phyloP scores from a whole-genome alignment of 2,113 vertebrate genomes.

The Gymnocephalus cernua region DNA sequence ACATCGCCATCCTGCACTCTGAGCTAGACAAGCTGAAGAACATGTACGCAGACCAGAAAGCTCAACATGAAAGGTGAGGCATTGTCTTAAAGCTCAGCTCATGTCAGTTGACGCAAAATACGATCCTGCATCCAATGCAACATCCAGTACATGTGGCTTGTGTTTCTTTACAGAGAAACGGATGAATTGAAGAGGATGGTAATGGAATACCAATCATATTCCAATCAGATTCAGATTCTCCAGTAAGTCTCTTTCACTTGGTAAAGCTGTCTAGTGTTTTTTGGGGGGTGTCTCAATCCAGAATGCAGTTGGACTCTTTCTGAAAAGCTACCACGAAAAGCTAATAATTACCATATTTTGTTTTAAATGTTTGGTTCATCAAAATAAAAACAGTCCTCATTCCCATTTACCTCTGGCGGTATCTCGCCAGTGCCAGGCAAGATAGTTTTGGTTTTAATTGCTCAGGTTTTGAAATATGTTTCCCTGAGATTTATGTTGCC shows the following conservation, averaged over 20 bases:
- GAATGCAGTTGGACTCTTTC: neutral
- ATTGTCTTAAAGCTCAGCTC: neutral
- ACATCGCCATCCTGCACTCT: slow-evolving; percentile 73
- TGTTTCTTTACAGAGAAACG: slow-evolving; percentile 71
- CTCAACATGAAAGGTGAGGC: slow-evolving; percentile 77
- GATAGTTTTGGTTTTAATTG: neutral
- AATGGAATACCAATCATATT: slow-evolving; percentile 74
- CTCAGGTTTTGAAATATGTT: neutral
- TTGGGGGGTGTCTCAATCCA: neutral
- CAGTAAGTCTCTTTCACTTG: slow-evolving; percentile 66
- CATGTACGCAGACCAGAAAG: slow-evolving; percentile 67
- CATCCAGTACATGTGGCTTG: neutral
- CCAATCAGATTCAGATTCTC: slow-evolving; percentile 76
- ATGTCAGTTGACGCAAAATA: accelerated
- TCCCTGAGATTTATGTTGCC: neutral
- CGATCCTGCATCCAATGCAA: no score
- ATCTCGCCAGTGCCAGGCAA: neutral
- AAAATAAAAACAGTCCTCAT: neutral
- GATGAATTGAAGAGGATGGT: slow-evolving; percentile 69
- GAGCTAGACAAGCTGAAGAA: slow-evolving; percentile 85
- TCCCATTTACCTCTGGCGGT: neutral
- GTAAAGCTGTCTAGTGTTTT: neutral
- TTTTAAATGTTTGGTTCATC: neutral
- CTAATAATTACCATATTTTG: neutral
- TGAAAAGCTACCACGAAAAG: neutral